Conservation (phyloP, 2,113 vertebrate genomes). For the Myrmophylax atrothorax region DNA sequence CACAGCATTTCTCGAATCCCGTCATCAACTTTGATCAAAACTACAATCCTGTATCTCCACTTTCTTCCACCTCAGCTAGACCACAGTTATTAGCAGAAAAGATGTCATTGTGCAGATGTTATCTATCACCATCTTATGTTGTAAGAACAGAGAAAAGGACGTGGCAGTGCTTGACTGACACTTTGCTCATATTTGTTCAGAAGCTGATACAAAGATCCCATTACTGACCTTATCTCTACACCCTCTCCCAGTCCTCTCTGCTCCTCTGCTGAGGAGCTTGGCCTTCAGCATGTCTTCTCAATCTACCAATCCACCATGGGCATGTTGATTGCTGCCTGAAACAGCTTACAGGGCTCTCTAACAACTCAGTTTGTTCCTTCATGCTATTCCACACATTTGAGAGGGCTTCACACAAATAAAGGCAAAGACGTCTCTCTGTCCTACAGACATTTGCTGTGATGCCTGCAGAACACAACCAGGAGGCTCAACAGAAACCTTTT, state of each 20-base stretch:
- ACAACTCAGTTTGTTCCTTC: neutral
- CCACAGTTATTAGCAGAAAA: neutral
- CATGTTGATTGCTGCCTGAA: neutral
- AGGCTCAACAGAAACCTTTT: rapidly evolving
- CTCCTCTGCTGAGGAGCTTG: neutral
- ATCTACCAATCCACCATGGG: neutral
- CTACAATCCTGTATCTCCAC: neutral
- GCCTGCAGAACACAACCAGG: neutral
- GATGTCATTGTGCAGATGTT: neutral
- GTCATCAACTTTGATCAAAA: neutral
- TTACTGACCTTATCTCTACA: neutral
- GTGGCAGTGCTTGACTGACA: neutral
- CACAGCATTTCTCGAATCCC: neutral
- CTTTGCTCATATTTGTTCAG: neutral
- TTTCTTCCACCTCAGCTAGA: neutral
- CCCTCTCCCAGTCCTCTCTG: neutral
- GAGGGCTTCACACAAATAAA: neutral
- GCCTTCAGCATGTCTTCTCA: neutral
- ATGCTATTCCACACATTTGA: neutral
- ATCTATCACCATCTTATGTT: neutral
- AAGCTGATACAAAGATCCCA: neutral
- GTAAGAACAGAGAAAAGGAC: neutral
- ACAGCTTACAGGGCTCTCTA: neutral
- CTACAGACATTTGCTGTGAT: neutral
- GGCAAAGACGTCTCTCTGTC: neutral